Evolutionary conservation across 2,888 invertebrate genomes (phyloP).

Genomic region (Athalia rosae): DNA sequence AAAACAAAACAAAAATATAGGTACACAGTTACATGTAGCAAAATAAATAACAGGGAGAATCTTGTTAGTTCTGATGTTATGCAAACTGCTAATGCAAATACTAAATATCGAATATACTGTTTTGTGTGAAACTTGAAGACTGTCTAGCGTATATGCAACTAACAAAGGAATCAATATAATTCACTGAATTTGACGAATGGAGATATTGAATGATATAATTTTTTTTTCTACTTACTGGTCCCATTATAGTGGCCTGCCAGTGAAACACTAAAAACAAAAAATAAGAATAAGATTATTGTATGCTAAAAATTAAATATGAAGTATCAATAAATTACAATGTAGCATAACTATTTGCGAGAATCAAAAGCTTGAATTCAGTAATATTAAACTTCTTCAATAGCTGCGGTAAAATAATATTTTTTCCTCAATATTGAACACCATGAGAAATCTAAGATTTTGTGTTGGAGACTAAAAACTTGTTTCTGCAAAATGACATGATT

Average conservation of each 20-base stretch:
- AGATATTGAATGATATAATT: not conserved
- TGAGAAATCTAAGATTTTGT: too few species aligned
- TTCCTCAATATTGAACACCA: too few species aligned
- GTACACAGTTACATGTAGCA: not conserved
- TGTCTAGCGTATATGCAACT: not conserved
- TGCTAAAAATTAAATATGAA: not conserved
- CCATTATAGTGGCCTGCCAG: conserved; percentile 99
- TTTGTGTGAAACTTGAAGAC: conserved; percentile 16
- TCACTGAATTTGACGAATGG: too few species aligned
- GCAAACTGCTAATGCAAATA: conserved; percentile 16
- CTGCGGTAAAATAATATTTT: too few species aligned
- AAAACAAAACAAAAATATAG: not conserved
- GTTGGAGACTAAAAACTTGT: too few species aligned
- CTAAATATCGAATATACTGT: not conserved
- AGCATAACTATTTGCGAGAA: too few species aligned
- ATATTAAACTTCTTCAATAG: too few species aligned
- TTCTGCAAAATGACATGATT: too few species aligned
- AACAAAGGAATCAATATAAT: too few species aligned
- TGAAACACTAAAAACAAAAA: conserved; percentile 93
- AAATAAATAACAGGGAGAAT: conserved; percentile 40
- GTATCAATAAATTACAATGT: too few species aligned
- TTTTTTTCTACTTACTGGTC: conserved; percentile 88
- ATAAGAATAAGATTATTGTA: conserved; percentile 47
- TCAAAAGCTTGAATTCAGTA: too few species aligned
- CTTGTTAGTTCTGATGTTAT: not conserved